Conservation (phyloP, 2,113 vertebrate species). For the Ancistrus triradiatus region DNA sequence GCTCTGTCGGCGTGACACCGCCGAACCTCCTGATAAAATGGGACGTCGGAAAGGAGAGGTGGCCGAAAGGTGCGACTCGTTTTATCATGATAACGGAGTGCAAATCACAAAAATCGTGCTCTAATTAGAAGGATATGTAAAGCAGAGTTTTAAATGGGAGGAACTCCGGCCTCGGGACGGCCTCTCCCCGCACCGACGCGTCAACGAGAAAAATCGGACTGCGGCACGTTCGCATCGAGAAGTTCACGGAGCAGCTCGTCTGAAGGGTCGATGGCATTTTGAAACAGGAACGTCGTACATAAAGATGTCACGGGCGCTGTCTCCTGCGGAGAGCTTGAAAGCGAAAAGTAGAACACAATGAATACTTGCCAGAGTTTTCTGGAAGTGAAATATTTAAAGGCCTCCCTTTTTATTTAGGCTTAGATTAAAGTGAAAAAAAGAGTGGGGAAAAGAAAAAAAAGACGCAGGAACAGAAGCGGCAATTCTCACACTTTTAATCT, state of each 20-base stretch:
- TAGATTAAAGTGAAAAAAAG: conserved; percentile 67
- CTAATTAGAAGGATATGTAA: conserved; percentile 56
- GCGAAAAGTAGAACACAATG: conserved; percentile 70
- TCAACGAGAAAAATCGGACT: conserved; percentile 76
- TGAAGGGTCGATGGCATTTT: conserved; percentile 80
- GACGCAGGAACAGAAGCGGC: conserved; percentile 31
- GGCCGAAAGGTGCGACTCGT: conserved; percentile 18
- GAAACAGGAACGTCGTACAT: conserved; percentile 78
- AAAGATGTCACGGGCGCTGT: conserved; percentile 77
- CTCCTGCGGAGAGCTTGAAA: conserved; percentile 78
- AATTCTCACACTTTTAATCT: conserved; percentile 63
- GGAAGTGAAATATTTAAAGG: conserved; percentile 77
- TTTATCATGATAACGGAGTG: conserved; percentile 20
- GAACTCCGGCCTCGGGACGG: conserved; percentile 31
- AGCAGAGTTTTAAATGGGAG: conserved; percentile 43
- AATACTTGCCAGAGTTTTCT: conserved; percentile 72
- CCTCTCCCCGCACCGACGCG: conserved; percentile 54
- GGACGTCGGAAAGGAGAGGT: conserved; percentile 2
- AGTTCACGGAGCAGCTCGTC: conserved; percentile 80
- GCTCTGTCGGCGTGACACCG: conserved; percentile 56
- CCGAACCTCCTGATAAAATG: conserved; percentile 54
- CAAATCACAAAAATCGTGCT: conserved; percentile 41
- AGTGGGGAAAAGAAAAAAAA: conserved; percentile 33
- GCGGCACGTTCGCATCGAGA: conserved; percentile 75
- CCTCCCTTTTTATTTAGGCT: conserved; percentile 69